phyloP scores from a whole-genome alignment of 2,888 invertebrate species.

The Campopleginae sp. region DNA sequence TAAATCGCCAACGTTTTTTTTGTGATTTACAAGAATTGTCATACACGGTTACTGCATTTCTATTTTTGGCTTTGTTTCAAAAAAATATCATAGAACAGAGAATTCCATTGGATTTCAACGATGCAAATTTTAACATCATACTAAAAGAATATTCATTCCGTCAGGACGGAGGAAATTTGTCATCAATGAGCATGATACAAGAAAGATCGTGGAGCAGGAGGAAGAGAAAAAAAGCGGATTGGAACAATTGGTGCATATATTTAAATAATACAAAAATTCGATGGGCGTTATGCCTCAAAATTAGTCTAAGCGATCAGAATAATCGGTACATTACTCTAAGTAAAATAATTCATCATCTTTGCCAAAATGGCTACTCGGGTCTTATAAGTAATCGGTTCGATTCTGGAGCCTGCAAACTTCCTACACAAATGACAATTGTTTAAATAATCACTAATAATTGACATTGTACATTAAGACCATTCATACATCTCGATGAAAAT shows the following conservation, averaged over 20 bases:
- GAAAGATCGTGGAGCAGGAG: background rate
- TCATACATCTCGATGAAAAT: background rate
- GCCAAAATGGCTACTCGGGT: background rate
- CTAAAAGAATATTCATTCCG: background rate
- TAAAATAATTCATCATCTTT: background rate
- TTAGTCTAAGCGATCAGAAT: background rate
- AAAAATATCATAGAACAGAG: no score
- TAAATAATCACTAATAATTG: background rate
- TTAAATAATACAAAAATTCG: constrained; percentile 6
- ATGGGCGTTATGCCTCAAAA: background rate
- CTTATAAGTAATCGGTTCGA: background rate
- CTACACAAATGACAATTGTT: background rate
- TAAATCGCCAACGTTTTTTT: no score
- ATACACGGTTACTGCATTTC: no score
- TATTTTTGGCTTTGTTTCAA: no score
- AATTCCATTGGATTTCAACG: no score
- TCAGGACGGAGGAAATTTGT: background rate
- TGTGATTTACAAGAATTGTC: no score
- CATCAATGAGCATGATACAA: background rate
- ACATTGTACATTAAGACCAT: background rate
- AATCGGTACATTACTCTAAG: background rate
- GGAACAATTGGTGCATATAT: background rate
- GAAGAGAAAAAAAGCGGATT: background rate
- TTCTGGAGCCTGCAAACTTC: background rate
- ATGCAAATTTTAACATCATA: background rate